These are phyloP conservation scores for Smittia sp. DNA, from an alignment of 2,888 invertebrate species.

Conservation along the genomic window DNA sequence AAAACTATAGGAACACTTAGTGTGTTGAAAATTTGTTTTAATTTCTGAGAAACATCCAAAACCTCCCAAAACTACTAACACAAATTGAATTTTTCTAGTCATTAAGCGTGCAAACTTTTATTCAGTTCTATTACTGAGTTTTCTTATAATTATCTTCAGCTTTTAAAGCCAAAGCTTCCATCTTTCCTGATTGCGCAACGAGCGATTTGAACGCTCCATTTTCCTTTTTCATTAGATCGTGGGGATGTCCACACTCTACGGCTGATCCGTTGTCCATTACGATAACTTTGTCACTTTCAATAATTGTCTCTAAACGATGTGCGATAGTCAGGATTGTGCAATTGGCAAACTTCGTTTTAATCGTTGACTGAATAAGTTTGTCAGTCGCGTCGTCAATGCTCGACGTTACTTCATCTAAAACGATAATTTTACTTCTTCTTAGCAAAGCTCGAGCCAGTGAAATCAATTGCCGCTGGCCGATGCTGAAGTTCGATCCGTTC, in stretches of 20 bases:
- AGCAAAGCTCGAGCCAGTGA: slow-evolving; percentile 68
- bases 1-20: no score
- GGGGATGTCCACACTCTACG: neutral
- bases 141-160: no score
- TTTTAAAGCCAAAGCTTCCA: no score
- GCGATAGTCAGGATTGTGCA: slow-evolving; percentile 91
- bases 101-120: no score
- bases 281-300: slow-evolving; percentile 78
- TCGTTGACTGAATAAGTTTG: neutral
- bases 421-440: slow-evolving; percentile 67
- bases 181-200: no score
- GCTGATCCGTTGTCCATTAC: slow-evolving; percentile 63
- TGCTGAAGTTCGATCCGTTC: slow-evolving; percentile 50
- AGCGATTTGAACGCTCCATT: no score
- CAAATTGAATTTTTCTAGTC: no score
- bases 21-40: no score
- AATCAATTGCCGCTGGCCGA: slow-evolving; percentile 56
- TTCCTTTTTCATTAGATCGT: no score
- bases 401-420: slow-evolving; percentile 63
- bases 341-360: slow-evolving; percentile 73
- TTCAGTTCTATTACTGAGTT: no score
- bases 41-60: no score
- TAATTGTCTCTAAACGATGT: slow-evolving; percentile 87
- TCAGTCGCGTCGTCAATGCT: slow-evolving; percentile 66
- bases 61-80: no score